These are phyloP conservation scores for Lethrus apterus DNA, from an alignment of 1,140 invertebrate genomes.

Conservation along the genomic window DNA sequence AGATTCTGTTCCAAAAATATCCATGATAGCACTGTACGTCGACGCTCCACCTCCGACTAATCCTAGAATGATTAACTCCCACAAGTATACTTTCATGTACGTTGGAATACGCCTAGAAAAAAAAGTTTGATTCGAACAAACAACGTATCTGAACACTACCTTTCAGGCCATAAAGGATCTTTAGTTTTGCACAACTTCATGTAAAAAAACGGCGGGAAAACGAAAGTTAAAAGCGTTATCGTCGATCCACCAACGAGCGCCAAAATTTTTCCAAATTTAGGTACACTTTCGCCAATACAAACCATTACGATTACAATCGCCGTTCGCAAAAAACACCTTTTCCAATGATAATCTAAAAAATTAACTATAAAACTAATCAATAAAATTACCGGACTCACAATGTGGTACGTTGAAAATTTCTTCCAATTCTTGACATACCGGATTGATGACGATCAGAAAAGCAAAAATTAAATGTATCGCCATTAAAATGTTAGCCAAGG, in stretches of 20 bases:
- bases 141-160: conserved; percentile 19
- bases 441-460: conserved; percentile 60
- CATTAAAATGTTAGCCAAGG: conserved; percentile 53
- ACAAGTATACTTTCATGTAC: conserved; percentile 31
- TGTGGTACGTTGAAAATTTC: conserved; percentile 55
- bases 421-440: conserved; percentile 62
- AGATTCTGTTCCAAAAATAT: conserved; percentile 45
- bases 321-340: conserved; percentile 52
- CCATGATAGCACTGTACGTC: conserved; percentile 52
- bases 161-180: conserved; percentile 35
- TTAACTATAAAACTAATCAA: not conserved
- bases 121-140: not conserved
- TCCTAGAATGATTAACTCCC: conserved; percentile 54
- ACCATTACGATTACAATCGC: conserved; percentile 51
- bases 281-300: conserved; percentile 59
- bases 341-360: conserved; percentile 55
- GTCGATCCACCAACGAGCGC: conserved; percentile 66
- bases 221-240: conserved; percentile 56
- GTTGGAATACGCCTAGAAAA: conserved; percentile 23
- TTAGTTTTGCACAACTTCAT: conserved; percentile 47
- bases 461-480: conserved; percentile 54
- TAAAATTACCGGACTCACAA: conserved; percentile 43
- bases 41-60: conserved; percentile 51
- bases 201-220: conserved; percentile 63
- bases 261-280: conserved; percentile 62